phyloP scores from a whole-genome alignment of 2,888 invertebrate genomes.

The Lamellibrachia columna region DNA sequence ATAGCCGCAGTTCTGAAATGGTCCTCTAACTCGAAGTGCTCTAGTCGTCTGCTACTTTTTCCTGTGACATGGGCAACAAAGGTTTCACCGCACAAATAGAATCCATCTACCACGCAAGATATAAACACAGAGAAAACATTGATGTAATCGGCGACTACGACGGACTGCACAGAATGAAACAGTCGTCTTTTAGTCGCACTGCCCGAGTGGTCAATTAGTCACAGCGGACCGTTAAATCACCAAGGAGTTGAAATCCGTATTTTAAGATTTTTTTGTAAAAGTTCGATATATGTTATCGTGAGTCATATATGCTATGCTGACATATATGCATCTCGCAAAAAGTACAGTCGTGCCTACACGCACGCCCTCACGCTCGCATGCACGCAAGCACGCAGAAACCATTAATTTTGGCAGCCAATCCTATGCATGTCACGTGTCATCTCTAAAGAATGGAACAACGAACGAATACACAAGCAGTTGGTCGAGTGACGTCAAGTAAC shows the following conservation, averaged over 20 bases:
- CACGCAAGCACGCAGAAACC: background rate
- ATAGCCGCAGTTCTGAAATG: no score
- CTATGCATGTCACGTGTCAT: background rate
- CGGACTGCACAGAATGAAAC: background rate
- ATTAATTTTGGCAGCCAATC: background rate
- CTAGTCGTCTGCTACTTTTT: no score
- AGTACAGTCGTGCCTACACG: background rate
- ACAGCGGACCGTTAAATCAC: background rate
- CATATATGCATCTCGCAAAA: rapidly evolving
- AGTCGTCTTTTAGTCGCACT: background rate
- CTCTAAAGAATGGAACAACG: background rate
- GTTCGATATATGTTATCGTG: no score
- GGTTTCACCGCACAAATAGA: no score
- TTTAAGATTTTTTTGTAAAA: background rate
- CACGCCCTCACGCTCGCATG: background rate
- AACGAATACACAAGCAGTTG: background rate
- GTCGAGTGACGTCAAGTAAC: background rate
- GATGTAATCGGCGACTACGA: background rate
- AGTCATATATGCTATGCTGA: background rate
- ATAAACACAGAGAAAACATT: background rate
- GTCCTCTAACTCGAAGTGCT: no score
- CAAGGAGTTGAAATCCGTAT: background rate
- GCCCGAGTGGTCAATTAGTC: background rate
- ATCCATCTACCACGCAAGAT: background rate
- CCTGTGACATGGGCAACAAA: no score